Base-by-base conservation (phyloP, 2,797 vertebrate species). In the Tragelaphus oryx region DNA sequence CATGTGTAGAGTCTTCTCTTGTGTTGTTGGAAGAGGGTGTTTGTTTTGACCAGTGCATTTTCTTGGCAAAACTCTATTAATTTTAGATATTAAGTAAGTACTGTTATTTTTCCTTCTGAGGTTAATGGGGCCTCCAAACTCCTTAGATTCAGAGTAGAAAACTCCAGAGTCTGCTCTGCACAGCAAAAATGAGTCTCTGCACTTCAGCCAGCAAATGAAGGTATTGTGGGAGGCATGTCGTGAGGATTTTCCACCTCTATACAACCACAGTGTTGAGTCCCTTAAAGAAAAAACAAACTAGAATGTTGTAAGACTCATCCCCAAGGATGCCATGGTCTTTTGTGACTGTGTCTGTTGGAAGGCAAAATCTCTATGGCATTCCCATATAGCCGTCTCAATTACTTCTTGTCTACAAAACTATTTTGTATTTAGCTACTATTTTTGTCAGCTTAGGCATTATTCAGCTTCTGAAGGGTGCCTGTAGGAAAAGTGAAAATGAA, bases 401-500 rank as follows among this genome's bases (percentile, higher is more conserved):
- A 90, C n/a, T 88, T 85, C 26, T 55, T 94, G 50, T 94, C 54
- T 62, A 37, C 13, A 85, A 80, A 92, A 91, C 85, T 60, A 68
- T 33, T 74, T 91, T 89, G 41, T 78, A 87, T 95, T 94, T 95
- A 87, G n/a, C 37, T 37, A 87, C 54, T 46, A 82, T 78, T 95
- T 94, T 83, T 93, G 30, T 94, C 74, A 91, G 33, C 50, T 65
- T 85, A 52, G 65, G 20, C 54, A 78, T 95, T 93, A 88, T 89
- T 95, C 30, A 60, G 46, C 20, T 94, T 93, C 71, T 89, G 48
- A 93, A 91, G 60, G 54, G 7, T 52, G 6, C 62, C 94, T 16
- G 33, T 75, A 89, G 89, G 85, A 95, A 85, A 95, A 93, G 55
- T 89, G 92, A 97, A 94, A 93, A 95, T 84, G 87, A 97, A 95